These are phyloP conservation scores for Rhinophrynus dorsalis DNA, from an alignment of 2,797 vertebrate genomes.

Conservation along the genomic window DNA sequence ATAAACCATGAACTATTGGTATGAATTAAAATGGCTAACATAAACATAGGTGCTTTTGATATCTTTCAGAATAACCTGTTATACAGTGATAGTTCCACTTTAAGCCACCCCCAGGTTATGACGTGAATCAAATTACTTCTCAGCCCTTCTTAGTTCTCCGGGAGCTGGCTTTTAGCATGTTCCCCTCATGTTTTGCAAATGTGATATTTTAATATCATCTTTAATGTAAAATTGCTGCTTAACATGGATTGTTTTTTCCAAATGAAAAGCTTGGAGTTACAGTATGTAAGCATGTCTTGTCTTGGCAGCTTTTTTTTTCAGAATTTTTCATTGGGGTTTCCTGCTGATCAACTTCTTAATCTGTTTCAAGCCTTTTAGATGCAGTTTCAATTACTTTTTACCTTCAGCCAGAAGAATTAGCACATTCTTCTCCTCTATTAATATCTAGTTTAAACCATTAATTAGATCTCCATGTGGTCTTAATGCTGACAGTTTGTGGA, in stretches of 20 bases:
- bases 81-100: no score
- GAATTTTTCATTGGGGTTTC: conserved; percentile 19
- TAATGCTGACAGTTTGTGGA: conserved; percentile 23
- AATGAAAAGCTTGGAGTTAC: conserved; percentile 4
- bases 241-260: not conserved
- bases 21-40: no score
- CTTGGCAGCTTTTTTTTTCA: conserved; percentile 24
- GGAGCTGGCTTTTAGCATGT: no score
- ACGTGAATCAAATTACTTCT: no score
- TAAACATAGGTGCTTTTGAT: no score
- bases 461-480: conserved; percentile 39
- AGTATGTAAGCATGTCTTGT: conserved; percentile 25
- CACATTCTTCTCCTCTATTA: conserved; percentile 40
- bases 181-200: no score
- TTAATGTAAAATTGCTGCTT: not conserved
- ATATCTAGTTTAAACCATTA: conserved; percentile 42
- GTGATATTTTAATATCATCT: conserved; percentile 15
- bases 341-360: conserved; percentile 42
- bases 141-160: no score
- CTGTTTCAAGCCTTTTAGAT: conserved; percentile 45
- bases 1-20: no score
- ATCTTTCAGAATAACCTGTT: no score
- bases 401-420: conserved; percentile 33
- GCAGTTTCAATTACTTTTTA: conserved; percentile 42
- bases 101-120: no score